Evolutionary conservation across 2,113 vertebrate species (phyloP).

Genomic region (Takifugu flavidus): DNA sequence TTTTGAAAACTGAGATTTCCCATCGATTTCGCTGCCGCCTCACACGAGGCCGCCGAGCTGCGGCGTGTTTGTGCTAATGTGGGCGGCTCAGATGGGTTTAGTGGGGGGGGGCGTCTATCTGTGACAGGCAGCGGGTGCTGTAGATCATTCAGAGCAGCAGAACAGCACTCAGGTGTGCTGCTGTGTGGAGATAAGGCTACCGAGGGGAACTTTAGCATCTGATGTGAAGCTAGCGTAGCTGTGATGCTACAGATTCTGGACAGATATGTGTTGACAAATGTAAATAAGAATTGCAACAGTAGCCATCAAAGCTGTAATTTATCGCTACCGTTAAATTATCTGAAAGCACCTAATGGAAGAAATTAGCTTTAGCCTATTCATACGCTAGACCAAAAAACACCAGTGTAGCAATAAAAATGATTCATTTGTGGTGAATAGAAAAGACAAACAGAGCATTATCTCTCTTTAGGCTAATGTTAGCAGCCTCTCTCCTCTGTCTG

Average conservation of each 20-base stretch:
- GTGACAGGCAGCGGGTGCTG: conserved; percentile 63
- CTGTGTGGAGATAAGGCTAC: conserved; percentile 54
- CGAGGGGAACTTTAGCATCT: conserved; percentile 49
- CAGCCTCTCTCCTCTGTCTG: too few relatives aligned
- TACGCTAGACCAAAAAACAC: too few relatives aligned
- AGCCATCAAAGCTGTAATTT: too few relatives aligned
- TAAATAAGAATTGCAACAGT: too few relatives aligned
- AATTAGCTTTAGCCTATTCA: too few relatives aligned
- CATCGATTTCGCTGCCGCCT: conserved; percentile 38
- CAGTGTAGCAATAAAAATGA: too few relatives aligned
- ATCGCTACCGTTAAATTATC: too few relatives aligned
- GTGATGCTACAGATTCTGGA: conserved; percentile 30
- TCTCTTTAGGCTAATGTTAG: background rate
- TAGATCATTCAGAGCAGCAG: conserved; percentile 47
- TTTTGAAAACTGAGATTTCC: conserved; percentile 45
- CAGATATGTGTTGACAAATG: too few relatives aligned
- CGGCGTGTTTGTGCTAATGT: conserved; percentile 25
- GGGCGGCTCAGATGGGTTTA: conserved; percentile 47
- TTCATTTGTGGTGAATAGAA: too few relatives aligned
- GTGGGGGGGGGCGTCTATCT: conserved; percentile 44
- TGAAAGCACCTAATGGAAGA: too few relatives aligned
- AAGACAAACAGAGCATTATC: too few relatives aligned
- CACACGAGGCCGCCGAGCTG: conserved; percentile 30
- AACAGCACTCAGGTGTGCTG: conserved; percentile 54
- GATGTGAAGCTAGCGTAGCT: conserved; percentile 19